Evolutionary conservation across 2,888 invertebrate species (phyloP), one percentile per base, ranked within the genome.

Genomic region (Drosophila kambysellisi): DNA sequence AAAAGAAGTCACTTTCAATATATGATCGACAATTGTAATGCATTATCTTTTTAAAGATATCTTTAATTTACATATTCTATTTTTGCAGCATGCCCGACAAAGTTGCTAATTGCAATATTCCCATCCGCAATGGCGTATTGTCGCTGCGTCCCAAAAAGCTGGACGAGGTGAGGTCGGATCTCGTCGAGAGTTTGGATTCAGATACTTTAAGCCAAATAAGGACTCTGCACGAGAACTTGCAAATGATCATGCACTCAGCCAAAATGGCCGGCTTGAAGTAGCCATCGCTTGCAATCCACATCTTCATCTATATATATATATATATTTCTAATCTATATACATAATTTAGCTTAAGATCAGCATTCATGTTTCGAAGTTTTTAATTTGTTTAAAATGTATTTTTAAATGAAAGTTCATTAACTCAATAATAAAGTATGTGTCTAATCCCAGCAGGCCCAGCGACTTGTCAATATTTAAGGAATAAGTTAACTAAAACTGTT

Each of bases 31-130:
- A 43, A 11, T 43, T 43, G 43, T 43, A n/a, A 30, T n/a, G 0
- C 15, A 35, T 15, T n/a, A 0, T 3, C 4, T 30, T 9, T 5
- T 20, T 20, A 20, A 20, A 11, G 43, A 17, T 50, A 1, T 50
- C 3, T 5, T 29, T 11, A 50, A 29, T 50, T 9, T 50, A n/a
- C 6, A 29, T 12, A 12, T 25, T 9, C 0, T 17, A 4, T 20
- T 12, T 37, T 51, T 25, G 0, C 35, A 93, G 93, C 3, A 75
- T 91, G 79, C 92, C 92, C 3, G 92, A 92, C 57, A 89, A 89
- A 60, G 88, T 87, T 62, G 93, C 93, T 5, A 93, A 93, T 69
- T 92, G 93, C 0, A 93, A 93, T 82, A 93, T 93, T 69, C 93
- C 93, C 43, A 85, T 93, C 17, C 83, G 89, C 20, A 91, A 93